phyloP scores from a whole-genome alignment of 2,888 invertebrate genomes.

The Xestia c-nigrum region DNA sequence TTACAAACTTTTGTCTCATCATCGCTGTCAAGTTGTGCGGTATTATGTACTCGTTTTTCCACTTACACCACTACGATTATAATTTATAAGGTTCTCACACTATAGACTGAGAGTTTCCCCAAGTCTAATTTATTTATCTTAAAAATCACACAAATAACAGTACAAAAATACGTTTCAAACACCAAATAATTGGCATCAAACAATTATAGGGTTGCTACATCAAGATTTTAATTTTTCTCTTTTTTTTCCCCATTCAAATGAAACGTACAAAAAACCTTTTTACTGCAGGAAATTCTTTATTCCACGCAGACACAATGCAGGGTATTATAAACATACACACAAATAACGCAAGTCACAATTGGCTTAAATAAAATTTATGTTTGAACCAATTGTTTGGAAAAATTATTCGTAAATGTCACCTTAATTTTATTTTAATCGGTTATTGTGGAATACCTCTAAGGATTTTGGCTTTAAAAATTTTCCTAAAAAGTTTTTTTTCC shows the following conservation, averaged over 20 bases:
- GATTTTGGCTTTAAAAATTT: not conserved
- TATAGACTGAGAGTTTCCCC: not conserved
- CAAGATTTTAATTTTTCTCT: not conserved
- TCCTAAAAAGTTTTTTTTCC: not conserved
- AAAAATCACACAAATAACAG: not conserved
- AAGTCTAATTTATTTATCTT: not conserved
- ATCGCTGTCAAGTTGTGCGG: not conserved
- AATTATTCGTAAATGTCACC: no score
- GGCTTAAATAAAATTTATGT: no score
- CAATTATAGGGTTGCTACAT: not conserved
- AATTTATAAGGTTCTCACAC: not conserved
- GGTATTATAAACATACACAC: no score
- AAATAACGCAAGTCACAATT: no score
- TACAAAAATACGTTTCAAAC: not conserved
- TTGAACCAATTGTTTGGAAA: no score
- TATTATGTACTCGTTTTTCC: not conserved
- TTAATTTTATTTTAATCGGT: not conserved
- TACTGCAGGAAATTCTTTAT: no score
- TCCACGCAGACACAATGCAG: no score
- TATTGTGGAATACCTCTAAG: not conserved
- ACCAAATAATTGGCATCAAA: not conserved
- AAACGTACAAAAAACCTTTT: not conserved
- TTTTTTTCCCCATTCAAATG: not conserved
- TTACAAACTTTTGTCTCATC: not conserved
- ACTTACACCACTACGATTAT: not conserved